Base-by-base conservation (phyloP, 2,113 vertebrate genomes). In the Hemicordylus capensis region DNA sequence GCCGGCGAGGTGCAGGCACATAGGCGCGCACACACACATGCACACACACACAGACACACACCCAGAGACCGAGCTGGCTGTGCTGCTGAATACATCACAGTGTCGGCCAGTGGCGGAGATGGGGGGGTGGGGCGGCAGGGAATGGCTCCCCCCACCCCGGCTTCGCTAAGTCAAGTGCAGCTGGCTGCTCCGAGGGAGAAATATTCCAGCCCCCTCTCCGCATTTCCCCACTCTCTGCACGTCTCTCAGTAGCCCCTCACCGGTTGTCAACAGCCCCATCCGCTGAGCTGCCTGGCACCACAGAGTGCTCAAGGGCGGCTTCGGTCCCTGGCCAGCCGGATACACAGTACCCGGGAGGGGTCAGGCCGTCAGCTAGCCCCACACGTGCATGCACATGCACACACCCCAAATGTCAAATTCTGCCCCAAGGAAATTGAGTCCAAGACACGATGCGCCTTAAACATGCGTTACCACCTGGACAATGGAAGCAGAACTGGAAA, bases 81-180 rank as follows among this genome's bases (percentile, higher is more conserved):
- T 51, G 84, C 76, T 39, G 76, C 76, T 73, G 84, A 63, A 80
- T 73, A 22, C 84, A 85, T 73, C 84, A 72, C 84, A 39, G 66
- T 79, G 76, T 80, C 84, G 73, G 84, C 84, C 34, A 42, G 76
- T 63, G 84, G 82, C 72, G 76, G 61, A 44, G 34, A 20, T 10
- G 73, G 69, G 84, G 81, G 75, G 84, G 22, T 2, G 48, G 66
- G 76, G 34, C 51, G 83, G 64, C 54, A 54, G 54, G 76, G 76
- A 67, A 22, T 31, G 5, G n/a, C 48, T 66, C 83, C 14, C n/a
- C n/a, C n/a, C n/a, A n/a, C n/a, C n/a, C n/a, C 34, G 19, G 24
- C 44, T 7, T 66, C 34, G 75, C 83, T 75, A 58, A 70, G 75
- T 39, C 8, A 26, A 42, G 46, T 39, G 84, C 84, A 77, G 76